Conservation (phyloP, 2,888 invertebrate genomes). For the Agrotis puta region DNA sequence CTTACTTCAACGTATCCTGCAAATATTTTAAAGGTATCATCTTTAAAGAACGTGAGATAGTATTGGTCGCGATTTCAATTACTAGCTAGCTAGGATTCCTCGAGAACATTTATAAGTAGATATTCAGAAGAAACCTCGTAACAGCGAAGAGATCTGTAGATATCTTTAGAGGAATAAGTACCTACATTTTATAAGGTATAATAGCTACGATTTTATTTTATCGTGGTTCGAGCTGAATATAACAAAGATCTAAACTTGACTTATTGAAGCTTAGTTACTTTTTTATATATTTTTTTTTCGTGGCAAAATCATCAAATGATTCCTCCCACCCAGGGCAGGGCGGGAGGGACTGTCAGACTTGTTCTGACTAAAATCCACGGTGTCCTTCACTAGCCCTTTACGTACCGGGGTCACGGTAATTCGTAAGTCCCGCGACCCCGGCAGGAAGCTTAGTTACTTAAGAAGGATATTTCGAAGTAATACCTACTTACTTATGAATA, state of each 20-base stretch:
- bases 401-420: no score
- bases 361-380: no score
- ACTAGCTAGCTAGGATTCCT: neutral
- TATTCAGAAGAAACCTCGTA: neutral
- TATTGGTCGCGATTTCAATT: slow-evolving; percentile 15
- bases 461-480: neutral
- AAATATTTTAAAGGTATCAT: slow-evolving; percentile 1
- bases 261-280: neutral
- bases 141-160: neutral
- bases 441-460: neutral
- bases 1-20: no score
- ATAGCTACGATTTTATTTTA: slow-evolving; percentile 3
- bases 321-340: no score
- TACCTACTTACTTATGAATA: neutral
- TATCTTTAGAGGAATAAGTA: neutral
- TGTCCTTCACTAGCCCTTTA: no score
- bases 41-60: neutral
- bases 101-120: neutral
- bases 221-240: neutral
- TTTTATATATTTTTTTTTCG: no score
- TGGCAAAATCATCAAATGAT: no score
- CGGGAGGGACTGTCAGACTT: no score
- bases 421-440: no score
- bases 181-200: neutral
- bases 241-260: neutral